These are phyloP conservation scores for Ennomos erosarius DNA, from an alignment of 2,888 invertebrate genomes.

Conservation along the genomic window DNA sequence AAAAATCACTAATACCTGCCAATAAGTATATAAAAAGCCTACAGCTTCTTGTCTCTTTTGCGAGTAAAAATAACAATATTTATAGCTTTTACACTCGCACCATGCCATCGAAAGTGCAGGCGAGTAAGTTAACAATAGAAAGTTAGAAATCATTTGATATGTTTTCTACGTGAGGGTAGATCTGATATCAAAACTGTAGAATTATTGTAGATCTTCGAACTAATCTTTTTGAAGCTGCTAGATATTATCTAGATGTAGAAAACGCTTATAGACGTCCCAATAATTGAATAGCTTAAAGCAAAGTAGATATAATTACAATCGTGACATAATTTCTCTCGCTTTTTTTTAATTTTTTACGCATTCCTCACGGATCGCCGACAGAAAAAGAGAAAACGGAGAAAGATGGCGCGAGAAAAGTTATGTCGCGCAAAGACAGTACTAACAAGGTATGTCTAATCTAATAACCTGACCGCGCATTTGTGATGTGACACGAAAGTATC, in stretches of 20 bases:
- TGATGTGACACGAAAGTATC: conserved; percentile 5
- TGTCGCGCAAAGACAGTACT: conserved; percentile 40
- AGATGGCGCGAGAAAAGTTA: conserved; percentile 41
- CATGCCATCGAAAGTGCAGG: too few relatives aligned
- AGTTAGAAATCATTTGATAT: too few relatives aligned
- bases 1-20: too few relatives aligned
- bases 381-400: conserved; percentile 33
- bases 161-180: too few relatives aligned
- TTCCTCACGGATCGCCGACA: conserved; percentile 32
- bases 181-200: too few relatives aligned
- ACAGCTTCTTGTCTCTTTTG: too few relatives aligned
- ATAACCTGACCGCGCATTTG: conserved; percentile 11
- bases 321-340: conserved; percentile 46
- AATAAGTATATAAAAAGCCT: too few relatives aligned
- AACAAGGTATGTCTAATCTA: conserved; percentile 36
- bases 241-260: background rate
- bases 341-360: conserved; percentile 34
- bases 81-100: too few relatives aligned
- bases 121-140: background rate
- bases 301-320: conserved; percentile 9
- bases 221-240: too few relatives aligned
- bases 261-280: background rate
- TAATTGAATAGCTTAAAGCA: background rate
- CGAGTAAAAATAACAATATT: too few relatives aligned
- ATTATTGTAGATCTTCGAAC: too few relatives aligned